Base-by-base conservation (phyloP, 2,797 vertebrate genomes). In the Fringilla coelebs region DNA sequence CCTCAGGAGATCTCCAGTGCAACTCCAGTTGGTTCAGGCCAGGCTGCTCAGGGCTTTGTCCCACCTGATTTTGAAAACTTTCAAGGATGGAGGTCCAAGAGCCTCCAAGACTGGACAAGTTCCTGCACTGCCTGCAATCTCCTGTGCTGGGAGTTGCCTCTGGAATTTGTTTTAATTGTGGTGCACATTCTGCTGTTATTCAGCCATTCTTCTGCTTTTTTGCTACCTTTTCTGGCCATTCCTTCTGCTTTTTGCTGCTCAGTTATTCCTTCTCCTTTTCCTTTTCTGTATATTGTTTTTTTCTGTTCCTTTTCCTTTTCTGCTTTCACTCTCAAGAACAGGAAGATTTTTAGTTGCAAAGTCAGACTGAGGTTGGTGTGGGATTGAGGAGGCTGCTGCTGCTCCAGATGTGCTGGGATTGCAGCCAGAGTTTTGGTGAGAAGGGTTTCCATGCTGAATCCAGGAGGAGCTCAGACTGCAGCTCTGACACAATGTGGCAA, bases 131-230 rank as follows among this genome's bases (percentile, higher is more conserved):
- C 25, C 71, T 66, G 28, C 25, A 11, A 6, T 10, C 24, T 38
- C n/a, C 48, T 49, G 1, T 3, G 2, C 40, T 34, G 31, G 1
- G 45, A 55, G 10, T 9, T 24, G 5, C 10, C 46, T 28, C 57
- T 43, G 16, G 11, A 25, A 21, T 18, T 80, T 26, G n/a, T 19
- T 89, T 38, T n/a, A n/a, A 22, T 15, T 61, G 34, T 41, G 24
- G 26, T 28, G 68, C 36, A 16, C 34, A 9, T 22, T 20, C 43
- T 74, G 61, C 10, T 71, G 4, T 68, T 74, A 38, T 36, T 55
- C n/a, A 66, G 46, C 38, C 36, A 68, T 81, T 75, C 94, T 96
- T 96, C 95, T 93, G 74, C 89, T 94, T 96, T 96, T 71, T 31
- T 60, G 15, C 17, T 63, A 2, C 13, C 5, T 40, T 45, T 75